phyloP scores from a whole-genome alignment of 2,113 vertebrate species.

The Hucho hucho region DNA sequence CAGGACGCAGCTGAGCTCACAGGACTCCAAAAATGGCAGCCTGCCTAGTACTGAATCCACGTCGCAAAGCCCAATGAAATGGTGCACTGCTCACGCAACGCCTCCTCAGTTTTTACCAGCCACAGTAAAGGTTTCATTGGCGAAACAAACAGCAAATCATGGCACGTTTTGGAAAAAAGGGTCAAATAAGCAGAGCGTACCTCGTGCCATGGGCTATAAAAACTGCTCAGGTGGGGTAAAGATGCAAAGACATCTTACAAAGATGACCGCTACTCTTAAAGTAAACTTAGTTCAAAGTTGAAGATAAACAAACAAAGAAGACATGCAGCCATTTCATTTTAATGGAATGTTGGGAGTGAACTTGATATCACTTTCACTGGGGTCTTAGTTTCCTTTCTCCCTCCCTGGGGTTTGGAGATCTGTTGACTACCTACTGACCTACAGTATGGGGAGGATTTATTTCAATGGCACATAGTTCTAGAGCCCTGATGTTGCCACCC shows the following conservation, averaged over 20 bases:
- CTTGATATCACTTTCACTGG: background rate
- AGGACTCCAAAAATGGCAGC: slow-evolving; percentile 37
- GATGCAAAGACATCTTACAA: background rate
- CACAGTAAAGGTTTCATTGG: slow-evolving; percentile 24
- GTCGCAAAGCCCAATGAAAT: slow-evolving; percentile 32
- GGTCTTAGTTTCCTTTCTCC: too few relatives aligned
- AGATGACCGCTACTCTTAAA: background rate
- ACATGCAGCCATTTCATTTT: background rate
- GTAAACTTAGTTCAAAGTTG: slow-evolving; percentile 37
- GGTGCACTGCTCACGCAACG: slow-evolving; percentile 34
- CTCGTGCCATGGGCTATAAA: background rate
- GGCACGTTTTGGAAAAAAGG: too few relatives aligned
- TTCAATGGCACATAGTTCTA: too few relatives aligned
- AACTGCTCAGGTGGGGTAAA: background rate
- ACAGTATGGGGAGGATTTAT: too few relatives aligned
- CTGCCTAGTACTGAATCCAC: slow-evolving; percentile 36
- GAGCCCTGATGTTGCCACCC: too few relatives aligned
- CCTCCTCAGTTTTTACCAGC: background rate
- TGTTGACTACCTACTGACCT: too few relatives aligned
- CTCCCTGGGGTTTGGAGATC: too few relatives aligned
- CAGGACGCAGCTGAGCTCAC: background rate
- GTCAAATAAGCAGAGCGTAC: background rate
- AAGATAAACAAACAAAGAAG: slow-evolving; percentile 1
- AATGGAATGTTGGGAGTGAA: background rate
- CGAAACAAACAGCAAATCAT: slow-evolving; percentile 48